Conservation (phyloP, 2,113 vertebrate species). For the Macrotus californicus region DNA sequence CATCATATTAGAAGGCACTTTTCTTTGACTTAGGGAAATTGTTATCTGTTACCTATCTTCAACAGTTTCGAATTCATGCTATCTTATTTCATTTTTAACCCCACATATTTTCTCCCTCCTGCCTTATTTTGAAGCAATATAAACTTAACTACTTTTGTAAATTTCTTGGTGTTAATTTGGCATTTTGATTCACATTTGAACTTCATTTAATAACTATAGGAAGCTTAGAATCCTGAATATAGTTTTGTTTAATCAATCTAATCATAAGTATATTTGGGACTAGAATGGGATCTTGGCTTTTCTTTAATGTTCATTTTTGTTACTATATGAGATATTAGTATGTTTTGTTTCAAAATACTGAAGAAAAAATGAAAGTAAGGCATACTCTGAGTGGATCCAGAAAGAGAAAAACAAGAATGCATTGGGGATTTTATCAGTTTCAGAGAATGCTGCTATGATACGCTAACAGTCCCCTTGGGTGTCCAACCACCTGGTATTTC, state of each 20-base stretch:
- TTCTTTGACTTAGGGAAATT: background rate
- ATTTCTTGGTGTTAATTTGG: background rate
- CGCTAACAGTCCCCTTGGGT: background rate
- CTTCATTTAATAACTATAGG: background rate
- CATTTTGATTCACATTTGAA: background rate
- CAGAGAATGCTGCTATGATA: background rate
- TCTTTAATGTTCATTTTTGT: background rate
- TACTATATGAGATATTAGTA: background rate
- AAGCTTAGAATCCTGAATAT: background rate
- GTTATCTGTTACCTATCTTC: background rate
- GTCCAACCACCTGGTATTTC: background rate
- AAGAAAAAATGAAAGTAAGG: background rate
- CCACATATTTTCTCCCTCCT: background rate
- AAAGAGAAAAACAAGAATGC: background rate
- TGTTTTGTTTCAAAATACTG: background rate
- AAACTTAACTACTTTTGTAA: background rate
- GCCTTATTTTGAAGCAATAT: background rate
- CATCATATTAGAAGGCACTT: background rate
- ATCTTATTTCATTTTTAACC: background rate
- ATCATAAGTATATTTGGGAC: background rate
- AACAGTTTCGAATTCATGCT: background rate
- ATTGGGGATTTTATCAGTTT: background rate
- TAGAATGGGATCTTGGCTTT: background rate
- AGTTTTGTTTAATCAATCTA: background rate
- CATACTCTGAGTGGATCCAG: background rate